phyloP scores from a whole-genome alignment of 2,113 vertebrate genomes.

The Scomber colias region DNA sequence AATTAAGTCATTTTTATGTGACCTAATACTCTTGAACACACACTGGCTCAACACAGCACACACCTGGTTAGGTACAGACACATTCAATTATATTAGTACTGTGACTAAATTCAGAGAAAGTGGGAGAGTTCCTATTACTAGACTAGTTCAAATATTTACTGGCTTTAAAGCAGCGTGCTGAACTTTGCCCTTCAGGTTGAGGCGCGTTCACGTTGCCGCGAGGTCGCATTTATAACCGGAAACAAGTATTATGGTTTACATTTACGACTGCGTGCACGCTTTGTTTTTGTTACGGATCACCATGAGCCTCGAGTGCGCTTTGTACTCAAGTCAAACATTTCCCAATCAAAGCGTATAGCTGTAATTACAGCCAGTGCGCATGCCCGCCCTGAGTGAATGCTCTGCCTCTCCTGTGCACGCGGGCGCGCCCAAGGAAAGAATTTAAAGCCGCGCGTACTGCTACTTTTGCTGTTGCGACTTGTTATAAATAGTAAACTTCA shows the following conservation, averaged over 20 bases:
- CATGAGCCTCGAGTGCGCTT: neutral
- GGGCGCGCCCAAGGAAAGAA: constrained; percentile 67
- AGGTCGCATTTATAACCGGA: constrained; percentile 19
- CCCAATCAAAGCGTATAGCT: constrained; percentile 49
- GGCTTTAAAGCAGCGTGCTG: constrained; percentile 53
- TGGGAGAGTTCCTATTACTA: constrained; percentile 23
- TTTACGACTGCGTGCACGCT: constrained; percentile 44
- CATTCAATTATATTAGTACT: neutral
- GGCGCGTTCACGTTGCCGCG: constrained; percentile 19
- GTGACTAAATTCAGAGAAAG: neutral
- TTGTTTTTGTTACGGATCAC: constrained; percentile 68
- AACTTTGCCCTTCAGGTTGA: constrained; percentile 70
- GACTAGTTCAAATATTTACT: constrained; percentile 72
- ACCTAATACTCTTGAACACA: neutral
- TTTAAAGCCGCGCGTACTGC: constrained; percentile 35
- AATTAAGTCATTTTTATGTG: too few relatives aligned
- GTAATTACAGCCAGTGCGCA: constrained; percentile 38
- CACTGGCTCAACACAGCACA: neutral
- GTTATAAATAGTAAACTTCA: constrained; percentile 35
- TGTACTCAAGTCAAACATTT: constrained; percentile 46
- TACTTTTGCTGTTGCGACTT: constrained; percentile 61
- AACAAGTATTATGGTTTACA: constrained; percentile 30
- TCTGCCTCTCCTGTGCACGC: constrained; percentile 9
- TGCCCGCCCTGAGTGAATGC: constrained; percentile 30
- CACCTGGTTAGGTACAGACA: neutral